Evolutionary conservation across 2,113 vertebrate genomes (phyloP).

Genomic region (Tupaia chinensis): DNA sequence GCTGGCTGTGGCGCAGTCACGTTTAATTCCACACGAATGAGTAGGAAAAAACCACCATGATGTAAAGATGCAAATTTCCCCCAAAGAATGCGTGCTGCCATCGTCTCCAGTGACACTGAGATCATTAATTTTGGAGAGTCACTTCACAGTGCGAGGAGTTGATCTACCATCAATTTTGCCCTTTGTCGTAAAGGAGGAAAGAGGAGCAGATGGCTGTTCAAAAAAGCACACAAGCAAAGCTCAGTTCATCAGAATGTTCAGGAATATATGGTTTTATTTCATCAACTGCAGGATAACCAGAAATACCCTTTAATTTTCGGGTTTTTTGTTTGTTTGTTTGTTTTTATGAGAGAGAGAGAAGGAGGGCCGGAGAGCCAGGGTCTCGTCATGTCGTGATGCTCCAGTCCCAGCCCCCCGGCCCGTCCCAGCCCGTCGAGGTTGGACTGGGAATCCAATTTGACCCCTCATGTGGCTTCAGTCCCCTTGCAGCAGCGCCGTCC

Average conservation of each 20-base stretch:
- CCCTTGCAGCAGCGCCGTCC: too few species aligned
- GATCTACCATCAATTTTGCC: neutral
- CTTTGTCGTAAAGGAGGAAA: constrained; percentile 25
- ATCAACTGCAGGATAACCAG: neutral
- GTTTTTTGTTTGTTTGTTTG: too few species aligned
- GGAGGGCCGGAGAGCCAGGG: too few species aligned
- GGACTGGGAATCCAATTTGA: too few species aligned
- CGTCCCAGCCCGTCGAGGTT: too few species aligned
- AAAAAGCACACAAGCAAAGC: neutral
- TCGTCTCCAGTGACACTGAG: neutral
- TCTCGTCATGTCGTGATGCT: too few species aligned
- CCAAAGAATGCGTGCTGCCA: neutral
- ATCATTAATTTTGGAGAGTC: neutral
- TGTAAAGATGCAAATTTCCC: neutral
- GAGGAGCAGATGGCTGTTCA: neutral
- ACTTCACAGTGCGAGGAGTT: neutral
- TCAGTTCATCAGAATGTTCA: neutral
- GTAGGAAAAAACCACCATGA: neutral
- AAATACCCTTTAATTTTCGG: neutral
- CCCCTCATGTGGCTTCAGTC: too few species aligned
- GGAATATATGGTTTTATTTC: constrained; percentile 10
- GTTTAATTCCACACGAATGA: neutral
- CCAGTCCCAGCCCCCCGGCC: too few species aligned
- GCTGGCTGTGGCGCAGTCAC: neutral
- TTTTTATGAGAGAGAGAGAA: too few species aligned